Evolutionary conservation across 2,113 vertebrate species (phyloP), one percentile per base, ranked within the genome.

Genomic region (Pelmatolapia mariae): DNA sequence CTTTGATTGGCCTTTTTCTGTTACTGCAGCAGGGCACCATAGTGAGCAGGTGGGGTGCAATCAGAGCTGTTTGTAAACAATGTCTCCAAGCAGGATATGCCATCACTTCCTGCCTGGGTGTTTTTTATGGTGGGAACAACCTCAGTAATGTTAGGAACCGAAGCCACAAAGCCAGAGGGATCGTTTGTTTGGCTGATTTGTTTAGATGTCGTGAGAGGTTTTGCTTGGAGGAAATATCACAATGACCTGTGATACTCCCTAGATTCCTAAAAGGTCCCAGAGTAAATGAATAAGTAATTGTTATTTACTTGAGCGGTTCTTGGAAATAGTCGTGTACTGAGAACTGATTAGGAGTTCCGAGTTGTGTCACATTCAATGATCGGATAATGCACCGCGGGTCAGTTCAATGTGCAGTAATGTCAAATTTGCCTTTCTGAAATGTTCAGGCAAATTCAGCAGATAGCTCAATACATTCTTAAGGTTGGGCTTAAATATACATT

Each of bases 121-220:
- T 93, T 61, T 90, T 93, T 89, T 90, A 93, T 93, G 76, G 83
- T 94, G 93, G 90, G 88, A 95, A 94, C 94, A 76, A 94, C 90
- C 71, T 92, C 85, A 87, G 57, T 88, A 56, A 50, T 10, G 33
- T 31, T 8, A 56, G 24, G 36, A 91, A 7, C 16, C 4, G 2
- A 2, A 73, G 9, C 78, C 45, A 80, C 33, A 84, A 81, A 82
- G 19, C 56, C 38, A 24, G 3, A 61, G 40, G 76, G 57, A 87
- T 33, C 45, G 8, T 76, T 76, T 76, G 68, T 76, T 76, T 18
- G 19, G n/a, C 26, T 15, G 6, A 16, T 85, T 89, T 91, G 53
- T 87, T 85, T 81, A 86, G 26, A n/a, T 47, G 61, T 24, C 38
- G 56, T 83, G 53, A 54, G 53, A 15, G 50, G 45, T 81, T 13